Conservation (phyloP, 30 jellyfish, hydroid and myxozoan genomes). For the Nemopilema nomurai region DNA sequence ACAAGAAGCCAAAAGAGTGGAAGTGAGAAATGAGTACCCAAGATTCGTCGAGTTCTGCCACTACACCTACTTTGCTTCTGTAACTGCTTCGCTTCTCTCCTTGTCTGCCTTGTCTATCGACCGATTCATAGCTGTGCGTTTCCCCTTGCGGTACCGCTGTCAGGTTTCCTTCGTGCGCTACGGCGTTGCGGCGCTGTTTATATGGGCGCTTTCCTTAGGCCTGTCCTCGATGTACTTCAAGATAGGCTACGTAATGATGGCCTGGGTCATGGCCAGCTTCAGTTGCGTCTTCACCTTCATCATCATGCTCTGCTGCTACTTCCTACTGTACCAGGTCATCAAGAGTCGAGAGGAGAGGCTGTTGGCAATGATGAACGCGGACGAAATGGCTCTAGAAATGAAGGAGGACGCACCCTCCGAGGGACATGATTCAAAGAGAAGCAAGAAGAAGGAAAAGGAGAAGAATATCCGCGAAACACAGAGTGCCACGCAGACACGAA, state of each 20-base stretch:
- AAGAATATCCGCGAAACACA: slow-evolving; percentile 1
- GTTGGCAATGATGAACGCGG: slow-evolving; percentile 4
- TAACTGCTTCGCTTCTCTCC: slow-evolving; percentile 58
- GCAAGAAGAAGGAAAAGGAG: background rate
- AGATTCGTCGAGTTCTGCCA: slow-evolving; percentile 39
- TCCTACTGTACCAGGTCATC: slow-evolving; percentile 39
- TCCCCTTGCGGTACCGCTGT: slow-evolving; percentile 54
- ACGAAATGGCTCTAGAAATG: background rate
- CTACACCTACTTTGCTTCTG: slow-evolving; percentile 51
- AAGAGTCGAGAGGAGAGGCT: slow-evolving; percentile 22
- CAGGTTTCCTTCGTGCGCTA: slow-evolving; percentile 35
- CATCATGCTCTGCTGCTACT: slow-evolving; percentile 45
- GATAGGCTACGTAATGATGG: slow-evolving; percentile 64
- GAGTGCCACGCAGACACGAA: slow-evolving; percentile 20
- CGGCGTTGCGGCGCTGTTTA: slow-evolving; percentile 18
- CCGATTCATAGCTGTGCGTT: slow-evolving; percentile 61
- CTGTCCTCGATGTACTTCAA: slow-evolving; percentile 52
- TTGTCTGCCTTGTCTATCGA: slow-evolving; percentile 62
- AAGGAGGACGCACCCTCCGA: background rate
- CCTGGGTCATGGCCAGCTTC: slow-evolving; percentile 60
- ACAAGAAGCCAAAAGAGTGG: slow-evolving; percentile 55
- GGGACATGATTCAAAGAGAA: background rate
- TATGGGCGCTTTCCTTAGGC: slow-evolving; percentile 55
- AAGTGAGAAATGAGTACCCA: slow-evolving; percentile 32
- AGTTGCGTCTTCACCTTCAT: slow-evolving; percentile 46